Evolutionary conservation across 1,140 invertebrate genomes (phyloP), one percentile per base, ranked within the genome.

Genomic region (Drosophila kikkawai): DNA sequence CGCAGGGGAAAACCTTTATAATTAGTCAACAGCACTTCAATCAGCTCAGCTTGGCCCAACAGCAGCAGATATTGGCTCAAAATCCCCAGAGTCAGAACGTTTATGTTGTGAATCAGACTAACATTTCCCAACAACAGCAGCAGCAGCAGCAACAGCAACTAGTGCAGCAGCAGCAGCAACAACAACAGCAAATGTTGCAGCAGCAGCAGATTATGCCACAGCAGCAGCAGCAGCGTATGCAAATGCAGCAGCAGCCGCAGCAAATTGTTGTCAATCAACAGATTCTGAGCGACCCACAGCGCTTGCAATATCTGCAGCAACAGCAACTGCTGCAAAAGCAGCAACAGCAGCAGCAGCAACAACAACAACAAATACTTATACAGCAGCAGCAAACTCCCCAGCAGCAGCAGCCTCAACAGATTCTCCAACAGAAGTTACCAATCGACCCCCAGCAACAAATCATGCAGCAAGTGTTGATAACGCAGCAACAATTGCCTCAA

Each of bases 21-120:
- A 94, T 91, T 12, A 93, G 92, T 59, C 93, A 94, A 7, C 94
- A 94, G 61, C 94, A 95, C 73, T 94, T 95, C 47, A 93, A 94
- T 39, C 93, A 94, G 68, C 92, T 94, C 4, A 94, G 93, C 22
- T 93, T 91, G 19, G 94, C 94, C 57, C 92, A 94, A 53, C 94
- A 94, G 71, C 94, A 94, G 55, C 94, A 95, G 69, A 85, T 93
- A 53, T 77, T 93, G 39, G 82, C 81, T 2, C 91, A 93, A 63
- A 92, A 91, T 79, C 91, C 92, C 29, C 90, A 92, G 48, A 92
- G 86, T 61, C 90, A 91, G 64, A 93, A 92, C 67, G 84, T 93
- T 19, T 91, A 91, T 12, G 91, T 93, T 53, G 86, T 93, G 3
- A 93, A 93, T 64, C 92, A 92, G 15, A 76, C 93, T 80, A 75